phyloP scores from a whole-genome alignment of 2,113 vertebrate species.

The Prolemur simus region DNA sequence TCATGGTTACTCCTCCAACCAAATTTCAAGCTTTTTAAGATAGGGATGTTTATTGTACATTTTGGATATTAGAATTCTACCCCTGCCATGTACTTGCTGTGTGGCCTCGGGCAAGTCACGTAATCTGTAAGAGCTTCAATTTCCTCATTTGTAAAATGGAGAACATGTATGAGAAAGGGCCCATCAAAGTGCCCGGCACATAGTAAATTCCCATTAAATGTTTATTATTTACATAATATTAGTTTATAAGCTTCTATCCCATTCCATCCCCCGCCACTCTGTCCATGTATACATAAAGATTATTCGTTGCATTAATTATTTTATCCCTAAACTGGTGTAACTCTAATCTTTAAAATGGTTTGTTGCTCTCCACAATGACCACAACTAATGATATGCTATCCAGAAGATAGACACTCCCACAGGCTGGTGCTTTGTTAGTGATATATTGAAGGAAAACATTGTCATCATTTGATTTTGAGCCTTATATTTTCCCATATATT shows the following conservation, averaged over 20 bases:
- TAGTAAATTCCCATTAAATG: conserved; percentile 52
- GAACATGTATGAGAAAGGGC: background rate
- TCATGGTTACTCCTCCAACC: background rate
- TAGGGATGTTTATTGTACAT: background rate
- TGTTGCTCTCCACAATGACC: conserved; percentile 63
- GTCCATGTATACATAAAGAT: conserved; percentile 29
- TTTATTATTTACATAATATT: conserved; percentile 58
- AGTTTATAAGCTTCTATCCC: conserved; percentile 60
- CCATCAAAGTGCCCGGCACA: background rate
- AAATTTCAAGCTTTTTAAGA: background rate
- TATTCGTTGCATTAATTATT: conserved; percentile 62
- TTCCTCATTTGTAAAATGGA: conserved; percentile 32
- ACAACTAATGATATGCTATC: conserved; percentile 65
- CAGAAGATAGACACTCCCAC: conserved; percentile 42
- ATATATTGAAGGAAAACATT: conserved; percentile 50
- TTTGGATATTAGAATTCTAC: background rate
- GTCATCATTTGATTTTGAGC: conserved; percentile 34
- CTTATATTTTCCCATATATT: conserved; percentile 34
- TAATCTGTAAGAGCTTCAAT: background rate
- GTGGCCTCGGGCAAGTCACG: background rate
- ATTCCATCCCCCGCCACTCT: background rate
- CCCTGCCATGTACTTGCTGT: background rate
- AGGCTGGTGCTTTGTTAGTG: conserved; percentile 16
- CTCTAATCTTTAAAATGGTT: conserved; percentile 66
- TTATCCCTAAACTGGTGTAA: background rate